Percentiles rank a stretch among this genome's conserved stretches.
These are phyloP conservation scores for Zaprionus inermis DNA, from an alignment of 1,140 invertebrate species.

Conservation along the genomic window DNA sequence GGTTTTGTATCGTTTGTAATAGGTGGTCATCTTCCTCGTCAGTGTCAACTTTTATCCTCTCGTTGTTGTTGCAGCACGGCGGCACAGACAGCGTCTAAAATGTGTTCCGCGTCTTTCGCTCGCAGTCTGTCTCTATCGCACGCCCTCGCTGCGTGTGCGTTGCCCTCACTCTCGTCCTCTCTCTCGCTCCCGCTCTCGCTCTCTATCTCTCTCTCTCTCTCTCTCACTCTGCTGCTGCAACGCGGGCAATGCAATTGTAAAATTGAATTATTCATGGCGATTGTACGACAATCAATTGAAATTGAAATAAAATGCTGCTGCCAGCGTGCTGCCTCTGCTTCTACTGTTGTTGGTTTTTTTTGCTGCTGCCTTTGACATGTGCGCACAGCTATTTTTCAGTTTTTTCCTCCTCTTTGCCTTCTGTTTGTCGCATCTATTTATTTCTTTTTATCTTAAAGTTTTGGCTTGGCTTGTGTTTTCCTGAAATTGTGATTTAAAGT, in stretches of 20 bases:
- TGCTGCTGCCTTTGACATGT: slow-evolving; percentile 76
- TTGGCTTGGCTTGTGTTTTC: slow-evolving; percentile 64
- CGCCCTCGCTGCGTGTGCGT: slow-evolving; percentile 2
- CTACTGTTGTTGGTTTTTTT: slow-evolving; percentile 48
- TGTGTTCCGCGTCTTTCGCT: slow-evolving; percentile 37
- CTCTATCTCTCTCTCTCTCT: slow-evolving; percentile 25
- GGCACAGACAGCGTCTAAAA: slow-evolving; percentile 40
- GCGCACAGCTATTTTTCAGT: slow-evolving; percentile 73
- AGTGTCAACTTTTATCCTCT: slow-evolving; percentile 13
- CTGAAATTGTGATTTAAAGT: slow-evolving; percentile 79
- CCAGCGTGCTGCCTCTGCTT: slow-evolving; percentile 49
- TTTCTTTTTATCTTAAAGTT: slow-evolving; percentile 37
- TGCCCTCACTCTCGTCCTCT: background rate
- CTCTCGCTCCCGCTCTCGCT: background rate
- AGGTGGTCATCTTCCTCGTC: slow-evolving; percentile 45
- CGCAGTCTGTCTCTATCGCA: slow-evolving; percentile 35
- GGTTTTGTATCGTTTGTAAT: slow-evolving; percentile 39
- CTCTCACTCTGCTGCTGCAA: slow-evolving; percentile 2
- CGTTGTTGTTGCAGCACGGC: slow-evolving; percentile 15
- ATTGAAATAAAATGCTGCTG: slow-evolving; percentile 81
- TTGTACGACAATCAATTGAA: slow-evolving; percentile 82
- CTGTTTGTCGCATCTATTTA: slow-evolving; percentile 1
- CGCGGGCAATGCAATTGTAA: slow-evolving; percentile 71
- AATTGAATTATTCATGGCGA: slow-evolving; percentile 81
- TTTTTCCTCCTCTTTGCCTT: slow-evolving; percentile 19